A percentile compares a stretch with the other conserved stretches of the same genome.
Conservation (phyloP, 2,888 invertebrate species). For the Drosophila acutilabella region DNA sequence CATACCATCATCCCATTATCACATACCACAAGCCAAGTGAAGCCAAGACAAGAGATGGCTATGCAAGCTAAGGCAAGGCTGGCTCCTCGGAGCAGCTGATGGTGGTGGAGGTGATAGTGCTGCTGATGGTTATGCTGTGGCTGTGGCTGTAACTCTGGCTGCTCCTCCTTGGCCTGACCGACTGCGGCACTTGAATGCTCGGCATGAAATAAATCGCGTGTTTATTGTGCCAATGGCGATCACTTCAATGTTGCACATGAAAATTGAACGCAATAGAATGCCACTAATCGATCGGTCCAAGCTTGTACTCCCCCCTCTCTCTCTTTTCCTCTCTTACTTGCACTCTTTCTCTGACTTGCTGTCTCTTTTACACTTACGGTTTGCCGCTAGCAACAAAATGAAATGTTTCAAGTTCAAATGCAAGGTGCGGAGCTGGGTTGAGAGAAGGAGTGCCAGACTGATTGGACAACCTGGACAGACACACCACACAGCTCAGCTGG, state of each 20-base stretch:
- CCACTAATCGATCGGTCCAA: conserved; percentile 74
- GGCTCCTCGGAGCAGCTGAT: conserved; percentile 30
- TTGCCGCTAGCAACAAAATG: conserved; percentile 73
- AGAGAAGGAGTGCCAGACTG: conserved; percentile 63
- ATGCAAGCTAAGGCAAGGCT: conserved; percentile 42
- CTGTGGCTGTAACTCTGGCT: conserved; percentile 14
- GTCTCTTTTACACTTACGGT: not conserved
- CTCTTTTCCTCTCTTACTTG: conserved; percentile 22
- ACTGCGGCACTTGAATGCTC: conserved; percentile 79
- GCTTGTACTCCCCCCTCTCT: conserved; percentile 11
- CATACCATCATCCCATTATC: conserved; percentile 82
- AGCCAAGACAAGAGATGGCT: conserved; percentile 23
- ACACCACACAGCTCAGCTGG: conserved; percentile 19
- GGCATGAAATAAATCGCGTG: conserved; percentile 82
- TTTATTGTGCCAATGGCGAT: conserved; percentile 81
- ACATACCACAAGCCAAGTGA: conserved; percentile 74
- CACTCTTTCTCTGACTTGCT: not conserved
- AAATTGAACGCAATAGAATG: conserved; percentile 82
- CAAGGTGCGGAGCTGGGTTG: conserved; percentile 70
- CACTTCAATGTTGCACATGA: conserved; percentile 79
- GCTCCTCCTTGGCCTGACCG: conserved; percentile 72
- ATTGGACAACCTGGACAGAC: conserved; percentile 39
- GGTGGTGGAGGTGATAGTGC: conserved; percentile 15
- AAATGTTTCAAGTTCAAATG: conserved; percentile 82
- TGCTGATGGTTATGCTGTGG: conserved; percentile 7